Percentiles rank a stretch among this genome's conserved stretches.
These are phyloP conservation scores for Thaumatotibia leucotreta DNA, from an alignment of 1,140 invertebrate species.

Conservation along the genomic window DNA sequence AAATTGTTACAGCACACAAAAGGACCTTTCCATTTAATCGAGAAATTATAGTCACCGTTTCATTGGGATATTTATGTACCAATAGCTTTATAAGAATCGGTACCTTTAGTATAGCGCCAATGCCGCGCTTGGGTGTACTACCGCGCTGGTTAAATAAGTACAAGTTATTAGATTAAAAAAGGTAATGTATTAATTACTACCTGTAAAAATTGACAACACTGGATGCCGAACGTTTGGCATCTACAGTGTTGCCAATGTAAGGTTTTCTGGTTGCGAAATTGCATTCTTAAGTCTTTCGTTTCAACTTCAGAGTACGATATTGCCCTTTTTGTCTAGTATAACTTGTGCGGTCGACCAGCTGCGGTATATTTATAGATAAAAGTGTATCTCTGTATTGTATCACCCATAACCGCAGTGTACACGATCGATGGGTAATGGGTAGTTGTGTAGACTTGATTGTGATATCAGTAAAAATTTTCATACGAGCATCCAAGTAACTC, in stretches of 20 bases:
- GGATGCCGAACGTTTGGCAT: background rate
- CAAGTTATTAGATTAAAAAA: background rate
- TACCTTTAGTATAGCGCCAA: constrained; percentile 37
- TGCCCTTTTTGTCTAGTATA: background rate
- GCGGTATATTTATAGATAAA: constrained; percentile 18
- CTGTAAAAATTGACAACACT: background rate
- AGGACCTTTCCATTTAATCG: constrained; percentile 45
- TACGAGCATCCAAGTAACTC: constrained; percentile 69
- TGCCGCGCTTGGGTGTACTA: constrained; percentile 38
- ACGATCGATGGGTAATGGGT: constrained; percentile 65
- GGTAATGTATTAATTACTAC: background rate
- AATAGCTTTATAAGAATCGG: constrained; percentile 37
- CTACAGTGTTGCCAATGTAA: background rate
- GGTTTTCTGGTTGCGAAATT: background rate
- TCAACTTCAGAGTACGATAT: background rate
- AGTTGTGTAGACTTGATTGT: constrained; percentile 75
- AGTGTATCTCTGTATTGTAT: constrained; percentile 51
- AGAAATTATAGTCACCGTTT: constrained; percentile 41
- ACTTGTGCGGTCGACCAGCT: background rate
- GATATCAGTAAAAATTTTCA: constrained; percentile 77
- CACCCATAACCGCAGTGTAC: constrained; percentile 59
- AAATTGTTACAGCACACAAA: constrained; percentile 56
- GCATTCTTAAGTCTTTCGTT: background rate
- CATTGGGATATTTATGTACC: constrained; percentile 38
- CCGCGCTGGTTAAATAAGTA: background rate